A percentile compares a stretch with the other conserved stretches of the same genome.
Conservation (phyloP, 2,888 invertebrate genomes). For the Epirrhoe tristata region DNA sequence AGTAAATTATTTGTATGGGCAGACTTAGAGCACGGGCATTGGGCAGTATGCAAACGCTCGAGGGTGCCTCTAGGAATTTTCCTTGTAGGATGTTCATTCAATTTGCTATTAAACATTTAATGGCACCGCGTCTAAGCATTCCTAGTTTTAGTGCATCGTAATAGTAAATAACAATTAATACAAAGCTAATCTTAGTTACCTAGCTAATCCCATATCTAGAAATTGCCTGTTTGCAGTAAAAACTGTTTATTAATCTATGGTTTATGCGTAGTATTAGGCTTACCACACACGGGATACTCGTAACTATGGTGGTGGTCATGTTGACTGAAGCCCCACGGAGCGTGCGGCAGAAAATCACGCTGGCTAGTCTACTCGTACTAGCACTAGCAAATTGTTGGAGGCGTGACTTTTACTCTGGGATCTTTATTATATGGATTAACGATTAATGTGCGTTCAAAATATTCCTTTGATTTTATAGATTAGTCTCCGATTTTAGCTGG, state of each 20-base stretch:
- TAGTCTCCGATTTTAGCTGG: too few relatives aligned
- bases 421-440: too few relatives aligned
- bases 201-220: slow-evolving; percentile 49
- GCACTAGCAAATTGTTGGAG: too few relatives aligned
- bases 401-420: too few relatives aligned
- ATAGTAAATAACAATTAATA: slow-evolving; percentile 54
- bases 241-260: slow-evolving; percentile 2
- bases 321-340: too few relatives aligned
- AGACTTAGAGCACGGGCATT: too few relatives aligned
- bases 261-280: background rate
- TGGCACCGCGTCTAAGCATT: slow-evolving; percentile 55
- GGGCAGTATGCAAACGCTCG: background rate
- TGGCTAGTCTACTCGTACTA: too few relatives aligned
- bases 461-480: too few relatives aligned
- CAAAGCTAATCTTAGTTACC: slow-evolving; percentile 62
- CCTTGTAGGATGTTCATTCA: slow-evolving; percentile 54
- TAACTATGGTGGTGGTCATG: background rate
- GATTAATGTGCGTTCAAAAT: too few relatives aligned
- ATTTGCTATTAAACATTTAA: slow-evolving; percentile 64
- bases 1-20: background rate
- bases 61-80: slow-evolving; percentile 36
- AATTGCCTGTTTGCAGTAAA: slow-evolving; percentile 43
- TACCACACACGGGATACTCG: background rate
- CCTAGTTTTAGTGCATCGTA: slow-evolving; percentile 59
- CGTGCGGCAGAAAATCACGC: too few relatives aligned